phyloP scores from a whole-genome alignment of 1,140 invertebrate species.

The Hyposmocoma kahamanoa region DNA sequence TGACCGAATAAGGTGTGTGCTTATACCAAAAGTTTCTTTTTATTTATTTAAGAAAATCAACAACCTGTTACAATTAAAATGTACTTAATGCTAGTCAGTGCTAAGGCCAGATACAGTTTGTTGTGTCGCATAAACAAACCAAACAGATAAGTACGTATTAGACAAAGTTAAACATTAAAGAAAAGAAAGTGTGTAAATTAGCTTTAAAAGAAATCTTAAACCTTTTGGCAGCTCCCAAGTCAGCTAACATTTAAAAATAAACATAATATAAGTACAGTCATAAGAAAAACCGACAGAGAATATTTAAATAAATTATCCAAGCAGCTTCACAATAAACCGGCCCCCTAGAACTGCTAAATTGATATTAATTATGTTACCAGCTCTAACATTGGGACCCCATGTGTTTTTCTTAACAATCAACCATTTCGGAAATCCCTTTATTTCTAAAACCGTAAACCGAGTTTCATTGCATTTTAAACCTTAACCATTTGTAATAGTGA shows the following conservation, averaged over 20 bases:
- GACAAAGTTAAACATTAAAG: no score
- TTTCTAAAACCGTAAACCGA: constrained; percentile 11
- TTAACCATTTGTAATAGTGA: constrained; percentile 18
- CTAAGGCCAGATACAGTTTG: no score
- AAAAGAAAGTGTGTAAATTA: no score
- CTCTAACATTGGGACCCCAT: constrained; percentile 48
- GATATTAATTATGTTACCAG: constrained; percentile 70
- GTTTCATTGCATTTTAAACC: constrained; percentile 7
- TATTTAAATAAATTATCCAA: constrained; percentile 27
- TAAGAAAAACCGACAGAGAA: not conserved
- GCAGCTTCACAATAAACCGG: constrained; percentile 20
- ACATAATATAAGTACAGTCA: not conserved
- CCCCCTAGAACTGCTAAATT: constrained; percentile 50
- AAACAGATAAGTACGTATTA: no score
- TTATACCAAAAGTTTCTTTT: no score
- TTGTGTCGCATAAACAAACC: no score
- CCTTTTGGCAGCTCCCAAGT: no score
- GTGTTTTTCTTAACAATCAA: constrained; percentile 69
- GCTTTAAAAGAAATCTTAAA: no score
- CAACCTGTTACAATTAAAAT: no score
- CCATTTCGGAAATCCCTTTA: constrained; percentile 26
- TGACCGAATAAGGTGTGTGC: no score
- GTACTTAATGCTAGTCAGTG: no score
- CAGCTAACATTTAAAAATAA: not conserved
- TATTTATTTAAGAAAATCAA: no score